Percentiles rank a stretch among this genome's conserved stretches.
phyloP scores from a whole-genome alignment of 2,113 vertebrate species.

The Narcine bancroftii region DNA sequence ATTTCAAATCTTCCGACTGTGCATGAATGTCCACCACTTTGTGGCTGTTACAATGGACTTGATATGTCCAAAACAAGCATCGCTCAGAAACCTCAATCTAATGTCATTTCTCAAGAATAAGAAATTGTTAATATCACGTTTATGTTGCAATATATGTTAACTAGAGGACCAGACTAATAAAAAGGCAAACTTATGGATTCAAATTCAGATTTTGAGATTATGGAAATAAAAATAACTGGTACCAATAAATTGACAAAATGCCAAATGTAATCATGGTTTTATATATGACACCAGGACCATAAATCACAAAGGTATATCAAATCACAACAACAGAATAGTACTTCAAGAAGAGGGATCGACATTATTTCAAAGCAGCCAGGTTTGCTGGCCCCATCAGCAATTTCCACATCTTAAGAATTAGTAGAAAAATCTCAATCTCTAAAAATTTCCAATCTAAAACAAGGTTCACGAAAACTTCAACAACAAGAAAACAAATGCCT shows the following conservation, averaged over 20 bases:
- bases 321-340: neutral
- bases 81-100: neutral
- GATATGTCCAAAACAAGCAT: neutral
- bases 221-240: neutral
- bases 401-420: neutral
- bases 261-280: neutral
- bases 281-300: neutral
- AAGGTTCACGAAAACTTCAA: neutral
- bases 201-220: neutral
- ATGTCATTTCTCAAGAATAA: neutral
- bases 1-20: neutral
- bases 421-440: neutral
- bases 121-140: neutral
- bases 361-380: neutral
- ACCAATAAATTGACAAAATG: neutral
- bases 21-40: neutral
- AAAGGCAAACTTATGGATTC: neutral
- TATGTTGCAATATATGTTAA: neutral
- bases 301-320: neutral
- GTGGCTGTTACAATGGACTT: neutral
- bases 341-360: neutral
- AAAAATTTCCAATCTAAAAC: neutral
- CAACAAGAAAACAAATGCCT: neutral
- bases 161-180: neutral
- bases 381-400: neutral